Conservation (phyloP, 1,140 invertebrate genomes). For the Lucilia sericata region DNA sequence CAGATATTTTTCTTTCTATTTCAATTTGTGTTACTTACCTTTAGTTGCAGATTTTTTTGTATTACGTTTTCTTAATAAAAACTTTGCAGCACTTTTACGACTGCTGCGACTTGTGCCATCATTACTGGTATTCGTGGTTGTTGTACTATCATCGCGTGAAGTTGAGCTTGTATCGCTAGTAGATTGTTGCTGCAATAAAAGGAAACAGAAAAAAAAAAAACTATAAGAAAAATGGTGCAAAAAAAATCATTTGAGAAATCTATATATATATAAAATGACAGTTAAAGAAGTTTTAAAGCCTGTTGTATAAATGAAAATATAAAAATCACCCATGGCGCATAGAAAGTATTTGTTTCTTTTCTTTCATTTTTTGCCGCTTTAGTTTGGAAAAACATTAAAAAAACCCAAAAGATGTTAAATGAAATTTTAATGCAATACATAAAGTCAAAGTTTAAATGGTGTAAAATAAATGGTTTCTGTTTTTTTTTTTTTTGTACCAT, state of each 20-base stretch:
- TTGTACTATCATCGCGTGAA: conserved; percentile 45
- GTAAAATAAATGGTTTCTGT: conserved; percentile 17
- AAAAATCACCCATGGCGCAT: not conserved
- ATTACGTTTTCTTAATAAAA: conserved; percentile 58
- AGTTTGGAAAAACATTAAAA: not conserved
- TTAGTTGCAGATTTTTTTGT: conserved; percentile 45
- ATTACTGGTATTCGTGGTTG: conserved; percentile 28
- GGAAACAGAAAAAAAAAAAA: not conserved
- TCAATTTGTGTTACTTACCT: conserved; percentile 45
- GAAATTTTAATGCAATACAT: conserved; percentile 27
- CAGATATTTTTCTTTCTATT: not conserved
- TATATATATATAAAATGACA: not conserved
- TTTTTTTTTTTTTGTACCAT: not conserved
- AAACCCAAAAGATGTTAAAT: conserved; percentile 2
- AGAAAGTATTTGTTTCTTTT: not conserved
- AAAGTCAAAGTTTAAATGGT: conserved; percentile 27
- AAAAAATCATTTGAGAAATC: not conserved
- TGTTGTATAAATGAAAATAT: not conserved
- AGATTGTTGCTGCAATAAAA: conserved; percentile 53
- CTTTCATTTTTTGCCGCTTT: not conserved
- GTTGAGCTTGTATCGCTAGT: conserved; percentile 61
- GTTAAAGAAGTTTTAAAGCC: not conserved
- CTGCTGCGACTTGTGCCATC: conserved; percentile 40
- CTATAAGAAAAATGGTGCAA: not conserved
- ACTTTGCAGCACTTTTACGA: conserved; percentile 58